Evolutionary conservation across 2,888 invertebrate species (phyloP), one percentile per base, ranked within the genome.

Genomic region (Gisinianus flammeolus): DNA sequence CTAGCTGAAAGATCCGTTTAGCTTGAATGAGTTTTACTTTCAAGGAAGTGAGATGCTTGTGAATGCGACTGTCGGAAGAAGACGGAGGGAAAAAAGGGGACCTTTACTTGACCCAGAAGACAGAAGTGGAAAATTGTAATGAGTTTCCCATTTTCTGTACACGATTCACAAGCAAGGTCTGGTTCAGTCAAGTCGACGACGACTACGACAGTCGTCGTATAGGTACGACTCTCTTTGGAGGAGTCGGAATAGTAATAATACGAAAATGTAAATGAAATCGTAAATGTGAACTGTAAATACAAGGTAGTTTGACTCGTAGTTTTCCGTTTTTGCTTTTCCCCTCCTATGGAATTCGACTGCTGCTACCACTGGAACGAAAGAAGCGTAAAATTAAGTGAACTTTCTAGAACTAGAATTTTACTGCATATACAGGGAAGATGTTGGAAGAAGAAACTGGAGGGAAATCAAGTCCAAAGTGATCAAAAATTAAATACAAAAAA

Each of bases 91-190:
- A 58, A 24, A 33, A 4, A 66, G 77, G 77, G 74, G 79, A 77
- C 79, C 79, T 74, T 79, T 74, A 70, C 71, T 77, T 79, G 79
- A 79, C 79, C 79, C 79, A 77, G 22, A 76, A 70, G 33, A 71
- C 70, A 44, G 16, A 58, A 58, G 58, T 58, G 58, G 58, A 58
- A n/a, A 58, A 30, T 1, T 28, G 19, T 67, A 67, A 67, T 67
- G 67, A 67, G 67, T 24, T n/a, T 58, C 22, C 22, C 58, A 58
- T 12, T 1, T 3, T 24, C n/a, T n/a, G 22, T 3, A 1, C 58
- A n/a, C 2, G 4, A 24, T 8, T 58, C n/a, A n/a, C n/a, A n/a
- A n/a, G n/a, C n/a, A n/a, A n/a, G n/a, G n/a, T n/a, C n/a, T n/a
- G n/a, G n/a, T n/a, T n/a, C n/a, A n/a, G n/a, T n/a, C n/a, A n/a